Conservation (phyloP, 2,113 vertebrate species). For the Monarcha castaneiventris region DNA sequence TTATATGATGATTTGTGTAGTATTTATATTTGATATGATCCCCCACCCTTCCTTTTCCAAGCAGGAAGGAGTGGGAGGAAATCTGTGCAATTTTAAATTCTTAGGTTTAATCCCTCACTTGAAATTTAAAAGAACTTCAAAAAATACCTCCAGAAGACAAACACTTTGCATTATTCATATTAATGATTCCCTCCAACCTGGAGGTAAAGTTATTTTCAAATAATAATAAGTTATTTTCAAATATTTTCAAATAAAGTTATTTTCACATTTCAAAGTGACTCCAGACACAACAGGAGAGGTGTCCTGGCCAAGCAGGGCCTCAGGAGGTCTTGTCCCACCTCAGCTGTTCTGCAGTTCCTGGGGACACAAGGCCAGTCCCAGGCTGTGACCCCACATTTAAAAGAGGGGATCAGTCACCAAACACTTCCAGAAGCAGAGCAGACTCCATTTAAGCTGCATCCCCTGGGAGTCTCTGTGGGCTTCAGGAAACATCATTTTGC, state of each 20-base stretch:
- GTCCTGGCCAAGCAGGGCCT: not conserved
- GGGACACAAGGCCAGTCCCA: not conserved
- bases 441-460: not conserved
- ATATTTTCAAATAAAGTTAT: not conserved
- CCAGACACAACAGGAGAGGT: not conserved
- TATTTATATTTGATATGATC: not conserved
- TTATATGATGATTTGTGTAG: not conserved
- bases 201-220: not conserved
- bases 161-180: not conserved
- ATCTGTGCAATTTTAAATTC: not conserved
- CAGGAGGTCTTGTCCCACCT: not conserved
- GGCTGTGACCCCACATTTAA: not conserved
- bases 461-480: not conserved
- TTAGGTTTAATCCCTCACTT: not conserved
- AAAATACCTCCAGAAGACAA: not conserved
- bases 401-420: rapidly evolving
- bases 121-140: not conserved
- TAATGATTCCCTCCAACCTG: not conserved
- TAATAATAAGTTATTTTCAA: not conserved
- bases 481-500: not conserved
- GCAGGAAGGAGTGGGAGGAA: not conserved
- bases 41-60: not conserved
- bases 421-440: not conserved
- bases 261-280: not conserved
- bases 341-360: not conserved